These are phyloP conservation scores for Platichthys stellatus DNA, from an alignment of 2,113 vertebrate genomes.

Conservation along the genomic window DNA sequence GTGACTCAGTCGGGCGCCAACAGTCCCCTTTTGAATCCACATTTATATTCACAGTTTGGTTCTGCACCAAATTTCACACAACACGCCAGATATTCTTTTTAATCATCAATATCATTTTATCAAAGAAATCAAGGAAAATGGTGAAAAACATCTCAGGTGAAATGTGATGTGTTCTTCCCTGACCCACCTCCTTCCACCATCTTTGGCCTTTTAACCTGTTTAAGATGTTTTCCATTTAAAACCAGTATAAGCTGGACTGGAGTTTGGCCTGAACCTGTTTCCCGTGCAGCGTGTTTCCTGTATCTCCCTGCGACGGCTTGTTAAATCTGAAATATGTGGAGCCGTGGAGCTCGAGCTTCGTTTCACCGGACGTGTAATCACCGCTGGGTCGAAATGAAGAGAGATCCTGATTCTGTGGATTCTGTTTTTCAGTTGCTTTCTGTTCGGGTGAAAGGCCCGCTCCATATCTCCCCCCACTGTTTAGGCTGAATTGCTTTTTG, in stretches of 20 bases:
- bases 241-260: neutral
- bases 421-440: constrained; percentile 32
- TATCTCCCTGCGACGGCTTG: neutral
- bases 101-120: too few relatives aligned
- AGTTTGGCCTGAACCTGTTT: neutral
- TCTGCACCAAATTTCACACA: too few relatives aligned
- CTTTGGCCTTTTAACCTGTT: too few relatives aligned
- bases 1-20: too few relatives aligned
- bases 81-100: too few relatives aligned
- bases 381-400: constrained; percentile 26
- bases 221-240: neutral
- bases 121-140: too few relatives aligned
- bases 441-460: constrained; percentile 37
- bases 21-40: too few relatives aligned
- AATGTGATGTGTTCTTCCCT: too few relatives aligned
- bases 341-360: neutral
- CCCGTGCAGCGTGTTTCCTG: neutral
- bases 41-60: too few relatives aligned
- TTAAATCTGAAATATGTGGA: constrained; percentile 26
- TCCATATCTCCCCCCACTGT: constrained; percentile 64
- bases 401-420: constrained; percentile 5
- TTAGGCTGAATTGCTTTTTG: constrained; percentile 71
- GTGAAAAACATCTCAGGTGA: too few relatives aligned
- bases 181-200: too few relatives aligned
- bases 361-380: constrained; percentile 30